Conservation (phyloP, 1,140 invertebrate species). For the Penaeus indicus region DNA sequence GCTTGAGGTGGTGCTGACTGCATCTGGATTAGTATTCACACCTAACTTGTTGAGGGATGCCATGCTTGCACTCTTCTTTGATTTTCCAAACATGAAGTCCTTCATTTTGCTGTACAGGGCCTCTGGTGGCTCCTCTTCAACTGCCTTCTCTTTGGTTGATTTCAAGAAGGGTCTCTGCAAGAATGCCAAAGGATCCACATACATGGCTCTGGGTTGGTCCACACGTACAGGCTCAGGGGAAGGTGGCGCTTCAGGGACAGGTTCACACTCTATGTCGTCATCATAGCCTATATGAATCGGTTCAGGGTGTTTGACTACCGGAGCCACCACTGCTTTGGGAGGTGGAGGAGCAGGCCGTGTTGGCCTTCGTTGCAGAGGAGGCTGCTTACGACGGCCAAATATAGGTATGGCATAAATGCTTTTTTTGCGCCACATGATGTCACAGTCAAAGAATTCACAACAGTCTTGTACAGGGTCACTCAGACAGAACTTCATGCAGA, state of each 20-base stretch:
- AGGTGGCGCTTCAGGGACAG: slow-evolving; percentile 65
- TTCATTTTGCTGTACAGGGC: slow-evolving; percentile 65
- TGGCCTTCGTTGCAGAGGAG: slow-evolving; percentile 59
- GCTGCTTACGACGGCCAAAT: slow-evolving; percentile 58
- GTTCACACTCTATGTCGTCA: slow-evolving; percentile 63
- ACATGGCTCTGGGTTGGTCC: slow-evolving; percentile 65
- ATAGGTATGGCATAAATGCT: slow-evolving; percentile 64
- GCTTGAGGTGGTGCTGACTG: slow-evolving; percentile 42
- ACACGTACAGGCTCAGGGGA: slow-evolving; percentile 65
- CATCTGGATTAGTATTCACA: slow-evolving; percentile 57
- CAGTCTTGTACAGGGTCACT: slow-evolving; percentile 66
- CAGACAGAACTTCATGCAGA: slow-evolving; percentile 66
- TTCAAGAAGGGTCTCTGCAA: slow-evolving; percentile 66
- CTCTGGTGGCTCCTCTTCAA: slow-evolving; percentile 66
- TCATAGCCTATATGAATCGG: slow-evolving; percentile 59
- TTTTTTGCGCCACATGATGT: slow-evolving; percentile 65
- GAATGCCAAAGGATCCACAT: slow-evolving; percentile 65
- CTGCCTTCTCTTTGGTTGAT: slow-evolving; percentile 64
- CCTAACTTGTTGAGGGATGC: slow-evolving; percentile 62
- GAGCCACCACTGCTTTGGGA: slow-evolving; percentile 55
- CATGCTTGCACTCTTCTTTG: slow-evolving; percentile 61
- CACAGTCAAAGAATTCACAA: slow-evolving; percentile 67
- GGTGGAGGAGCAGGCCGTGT: slow-evolving; percentile 64
- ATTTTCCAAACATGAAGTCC: slow-evolving; percentile 61
- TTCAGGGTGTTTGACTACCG: slow-evolving; percentile 57